A percentile compares a stretch with the other conserved stretches of the same genome.
Conservation (phyloP, 1,140 invertebrate genomes). For the Magallana gigas region DNA sequence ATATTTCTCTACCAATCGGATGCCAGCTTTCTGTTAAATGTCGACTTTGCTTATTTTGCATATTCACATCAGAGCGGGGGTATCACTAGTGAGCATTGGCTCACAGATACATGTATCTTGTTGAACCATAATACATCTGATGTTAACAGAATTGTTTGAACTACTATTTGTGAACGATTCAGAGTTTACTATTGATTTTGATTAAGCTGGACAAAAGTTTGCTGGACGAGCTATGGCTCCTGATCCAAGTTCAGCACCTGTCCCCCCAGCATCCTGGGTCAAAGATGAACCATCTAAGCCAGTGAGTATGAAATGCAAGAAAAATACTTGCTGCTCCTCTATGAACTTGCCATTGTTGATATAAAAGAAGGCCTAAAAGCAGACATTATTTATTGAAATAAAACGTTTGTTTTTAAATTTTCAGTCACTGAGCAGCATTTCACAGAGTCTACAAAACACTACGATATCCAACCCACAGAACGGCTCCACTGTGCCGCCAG, state of each 20-base stretch:
- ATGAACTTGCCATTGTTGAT: no score
- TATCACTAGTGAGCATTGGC: no score
- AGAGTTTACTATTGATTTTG: no score
- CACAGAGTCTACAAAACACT: slow-evolving; percentile 1
- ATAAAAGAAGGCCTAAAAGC: not conserved
- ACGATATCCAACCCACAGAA: not conserved
- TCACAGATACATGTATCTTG: no score
- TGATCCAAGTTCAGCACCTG: slow-evolving; percentile 46
- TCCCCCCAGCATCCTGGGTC: slow-evolving; percentile 56
- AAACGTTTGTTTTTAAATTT: not conserved
- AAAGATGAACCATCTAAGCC: slow-evolving; percentile 14
- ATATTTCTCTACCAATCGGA: no score
- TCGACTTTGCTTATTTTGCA: no score
- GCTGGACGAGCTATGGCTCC: slow-evolving; percentile 55
- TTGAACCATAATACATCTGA: no score
- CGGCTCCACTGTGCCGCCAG: not conserved
- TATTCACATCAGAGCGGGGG: no score
- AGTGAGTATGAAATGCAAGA: not conserved
- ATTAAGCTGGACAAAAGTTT: slow-evolving; percentile 47
- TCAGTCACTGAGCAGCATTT: not conserved
- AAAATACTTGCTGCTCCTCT: no score
- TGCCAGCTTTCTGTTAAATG: no score
- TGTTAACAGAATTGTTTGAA: no score
- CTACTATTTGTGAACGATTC: no score
- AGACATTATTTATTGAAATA: not conserved